These are phyloP conservation scores for Laupala kohalensis DNA, from an alignment of 1,140 invertebrate species.

Conservation along the genomic window DNA sequence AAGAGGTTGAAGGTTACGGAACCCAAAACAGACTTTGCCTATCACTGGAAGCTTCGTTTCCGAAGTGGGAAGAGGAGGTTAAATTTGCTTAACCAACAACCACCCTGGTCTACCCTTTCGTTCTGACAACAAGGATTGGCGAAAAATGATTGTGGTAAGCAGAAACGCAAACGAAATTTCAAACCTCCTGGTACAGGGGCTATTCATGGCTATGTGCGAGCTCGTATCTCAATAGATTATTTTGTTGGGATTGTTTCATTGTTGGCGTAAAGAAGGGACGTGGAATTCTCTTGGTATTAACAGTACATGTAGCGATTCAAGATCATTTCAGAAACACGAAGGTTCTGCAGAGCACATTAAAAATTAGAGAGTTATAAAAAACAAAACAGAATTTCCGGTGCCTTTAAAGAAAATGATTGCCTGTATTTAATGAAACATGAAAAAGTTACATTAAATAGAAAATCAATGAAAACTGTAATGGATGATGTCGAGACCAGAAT, in stretches of 20 bases:
- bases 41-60: background rate
- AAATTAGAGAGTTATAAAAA: background rate
- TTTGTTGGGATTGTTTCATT: background rate
- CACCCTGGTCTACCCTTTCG: background rate
- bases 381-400: background rate
- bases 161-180: background rate
- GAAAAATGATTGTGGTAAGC: background rate
- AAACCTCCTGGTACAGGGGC: background rate
- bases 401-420: background rate
- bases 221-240: background rate
- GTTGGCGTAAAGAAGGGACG: background rate
- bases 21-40: background rate
- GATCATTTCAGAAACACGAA: background rate
- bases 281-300: background rate
- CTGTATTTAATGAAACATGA: background rate
- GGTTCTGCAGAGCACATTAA: background rate
- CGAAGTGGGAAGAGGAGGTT: background rate
- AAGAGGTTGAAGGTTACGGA: too few species aligned
- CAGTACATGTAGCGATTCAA: background rate
- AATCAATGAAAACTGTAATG: background rate
- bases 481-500: background rate
- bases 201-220: background rate
- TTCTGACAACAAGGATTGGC: background rate
- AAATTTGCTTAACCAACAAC: background rate
- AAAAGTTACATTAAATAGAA: background rate